Conservation (phyloP, 2,888 invertebrate species). For the Amphipyra berbera region DNA sequence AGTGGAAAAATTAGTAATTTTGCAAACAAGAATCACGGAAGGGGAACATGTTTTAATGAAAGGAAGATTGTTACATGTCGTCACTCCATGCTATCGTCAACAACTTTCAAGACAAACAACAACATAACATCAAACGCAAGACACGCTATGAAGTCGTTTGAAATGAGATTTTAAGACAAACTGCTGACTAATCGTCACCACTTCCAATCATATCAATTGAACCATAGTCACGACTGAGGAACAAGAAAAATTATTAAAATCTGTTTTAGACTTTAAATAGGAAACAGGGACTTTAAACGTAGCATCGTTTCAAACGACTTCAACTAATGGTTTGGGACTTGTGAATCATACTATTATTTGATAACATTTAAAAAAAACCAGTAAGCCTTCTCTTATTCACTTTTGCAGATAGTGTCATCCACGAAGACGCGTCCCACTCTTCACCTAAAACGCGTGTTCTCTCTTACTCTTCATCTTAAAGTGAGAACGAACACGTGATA, state of each 20-base stretch:
- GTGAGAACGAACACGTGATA: no score
- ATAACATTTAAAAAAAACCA: neutral
- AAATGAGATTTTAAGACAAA: neutral
- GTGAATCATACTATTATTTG: constrained; percentile 10
- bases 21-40: neutral
- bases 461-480: no score
- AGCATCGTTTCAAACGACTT: constrained; percentile 36
- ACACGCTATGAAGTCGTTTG: constrained; percentile 49
- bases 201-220: no score
- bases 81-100: constrained; percentile 41
- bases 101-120: constrained; percentile 33
- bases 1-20: neutral
- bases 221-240: no score
- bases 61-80: constrained; percentile 28
- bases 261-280: no score
- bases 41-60: constrained; percentile 11
- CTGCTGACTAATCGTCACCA: no score
- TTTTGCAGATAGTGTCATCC: no score
- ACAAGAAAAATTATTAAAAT: no score
- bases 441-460: no score
- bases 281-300: no score
- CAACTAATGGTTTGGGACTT: constrained; percentile 29
- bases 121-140: constrained; percentile 47
- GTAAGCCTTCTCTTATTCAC: no score
- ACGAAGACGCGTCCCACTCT: no score